Base-by-base conservation (phyloP, 2,113 vertebrate genomes). In the Murina feae region DNA sequence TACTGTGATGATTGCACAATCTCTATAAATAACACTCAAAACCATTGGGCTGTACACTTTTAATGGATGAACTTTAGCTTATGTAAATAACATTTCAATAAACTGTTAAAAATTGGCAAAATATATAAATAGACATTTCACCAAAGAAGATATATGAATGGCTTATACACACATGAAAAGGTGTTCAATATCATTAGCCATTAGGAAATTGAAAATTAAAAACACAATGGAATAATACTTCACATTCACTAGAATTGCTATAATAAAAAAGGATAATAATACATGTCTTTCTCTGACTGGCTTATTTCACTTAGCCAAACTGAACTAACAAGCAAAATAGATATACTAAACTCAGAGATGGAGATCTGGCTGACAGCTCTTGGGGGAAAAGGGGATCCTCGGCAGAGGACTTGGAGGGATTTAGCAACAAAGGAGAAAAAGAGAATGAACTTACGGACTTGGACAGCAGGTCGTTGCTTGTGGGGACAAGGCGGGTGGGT, bases 161-260 rank as follows among this genome's bases (percentile, higher is more conserved):
- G 9, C 63, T 66, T 47, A 88, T 63, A 92, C 83, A 71, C 72
- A 74, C 11, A n/a, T 39, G 37, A 91, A 84, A 94, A 93, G n/a
- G 79, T 89, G 65, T 39, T 89, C 32, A 89, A 28, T 37, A 71
- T 86, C 55, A 51, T 68, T 83, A 84, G 58, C 94, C 66, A 75
- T 86, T 94, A 95, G 79, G 81, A 95, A 92, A 69, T 63, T 92
- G 55, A 55, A 53, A 93, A 83, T 93, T 71, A 91, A 96, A 94
- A 60, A 17, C 30, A 53, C 20, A 74, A 0, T 90, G 44, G 86
- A 88, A 85, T 78, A 91, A 71, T 6, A 78, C 18, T 90, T 94
- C 21, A 71, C 6, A 71, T 21, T 60, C 49, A 83, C 21, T 76
- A 60, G 74, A 84, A 92, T 88, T 85, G 30, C 53, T 58, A 13